Conservation (phyloP, 2,797 vertebrate genomes). For the Falco biarmicus region DNA sequence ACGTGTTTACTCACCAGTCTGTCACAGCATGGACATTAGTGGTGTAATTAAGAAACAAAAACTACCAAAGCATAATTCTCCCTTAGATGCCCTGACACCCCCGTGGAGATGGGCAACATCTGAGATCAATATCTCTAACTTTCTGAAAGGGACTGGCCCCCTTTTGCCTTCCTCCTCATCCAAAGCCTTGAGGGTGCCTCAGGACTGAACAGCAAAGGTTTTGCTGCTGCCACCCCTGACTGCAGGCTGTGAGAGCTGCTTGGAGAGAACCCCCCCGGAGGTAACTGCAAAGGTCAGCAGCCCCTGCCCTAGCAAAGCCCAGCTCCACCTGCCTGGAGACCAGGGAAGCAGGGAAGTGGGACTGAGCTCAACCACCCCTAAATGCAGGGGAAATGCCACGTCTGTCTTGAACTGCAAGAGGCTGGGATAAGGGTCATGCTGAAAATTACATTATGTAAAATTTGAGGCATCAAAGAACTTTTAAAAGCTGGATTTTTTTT, state of each 20-base stretch:
- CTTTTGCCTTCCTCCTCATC: neutral
- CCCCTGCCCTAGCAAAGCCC: neutral
- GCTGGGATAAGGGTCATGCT: neutral
- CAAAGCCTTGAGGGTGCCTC: accelerated
- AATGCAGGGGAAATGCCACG: neutral
- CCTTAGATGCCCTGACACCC: neutral
- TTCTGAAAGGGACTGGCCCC: neutral
- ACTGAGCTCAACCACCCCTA: neutral
- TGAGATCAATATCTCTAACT: neutral
- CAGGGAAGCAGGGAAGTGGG: neutral
- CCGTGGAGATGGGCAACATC: neutral
- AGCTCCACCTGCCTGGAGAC: neutral
- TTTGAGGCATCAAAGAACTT: neutral
- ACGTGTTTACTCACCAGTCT: neutral
- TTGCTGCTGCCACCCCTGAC: neutral
- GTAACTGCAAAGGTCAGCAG: neutral
- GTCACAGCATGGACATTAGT: neutral
- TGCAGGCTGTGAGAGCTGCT: neutral
- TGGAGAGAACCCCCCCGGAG: neutral
- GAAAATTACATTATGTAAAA: neutral
- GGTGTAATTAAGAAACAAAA: neutral
- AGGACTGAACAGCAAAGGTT: neutral
- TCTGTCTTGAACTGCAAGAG: neutral
- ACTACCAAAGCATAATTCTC: neutral
- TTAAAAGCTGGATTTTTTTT: neutral